phyloP scores from a whole-genome alignment of 2,888 invertebrate species.

The Terebella lapidaria region DNA sequence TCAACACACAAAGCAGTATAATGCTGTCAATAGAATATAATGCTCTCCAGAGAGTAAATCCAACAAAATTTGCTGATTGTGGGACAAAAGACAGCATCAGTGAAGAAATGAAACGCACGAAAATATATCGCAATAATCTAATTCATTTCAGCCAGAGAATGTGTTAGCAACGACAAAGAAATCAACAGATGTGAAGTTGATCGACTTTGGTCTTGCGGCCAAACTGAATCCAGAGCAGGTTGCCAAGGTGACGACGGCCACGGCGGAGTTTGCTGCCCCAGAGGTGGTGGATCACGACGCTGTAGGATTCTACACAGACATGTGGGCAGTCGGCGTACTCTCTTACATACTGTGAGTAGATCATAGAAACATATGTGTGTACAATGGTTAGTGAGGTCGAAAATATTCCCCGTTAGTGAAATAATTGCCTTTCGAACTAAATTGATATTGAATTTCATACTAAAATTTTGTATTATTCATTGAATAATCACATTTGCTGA shows the following conservation, averaged over 20 bases:
- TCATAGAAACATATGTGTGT: background rate
- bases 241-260: constrained; percentile 98
- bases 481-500: no score
- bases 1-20: no score
- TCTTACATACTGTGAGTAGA: constrained; percentile 88
- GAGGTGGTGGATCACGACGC: constrained; percentile 98
- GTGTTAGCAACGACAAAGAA: constrained; percentile 98
- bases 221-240: constrained; percentile 96
- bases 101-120: no score
- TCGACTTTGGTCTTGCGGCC: constrained; percentile 98
- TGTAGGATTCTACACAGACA: constrained; percentile 99
- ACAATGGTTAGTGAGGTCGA: background rate
- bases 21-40: no score
- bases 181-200: constrained; percentile 93
- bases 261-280: constrained; percentile 98
- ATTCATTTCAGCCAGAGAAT: constrained; percentile 98
- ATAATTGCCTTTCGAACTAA: background rate
- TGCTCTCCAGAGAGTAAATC: no score
- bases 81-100: no score
- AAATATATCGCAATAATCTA: no score
- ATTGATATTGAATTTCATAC: background rate
- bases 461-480: background rate
- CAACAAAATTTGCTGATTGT: no score
- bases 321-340: constrained; percentile 99
- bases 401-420: background rate